Percentiles rank a stretch among this genome's conserved stretches.
Evolutionary conservation across 2,888 invertebrate species (phyloP).

Genomic region (Syrista parreyssii): DNA sequence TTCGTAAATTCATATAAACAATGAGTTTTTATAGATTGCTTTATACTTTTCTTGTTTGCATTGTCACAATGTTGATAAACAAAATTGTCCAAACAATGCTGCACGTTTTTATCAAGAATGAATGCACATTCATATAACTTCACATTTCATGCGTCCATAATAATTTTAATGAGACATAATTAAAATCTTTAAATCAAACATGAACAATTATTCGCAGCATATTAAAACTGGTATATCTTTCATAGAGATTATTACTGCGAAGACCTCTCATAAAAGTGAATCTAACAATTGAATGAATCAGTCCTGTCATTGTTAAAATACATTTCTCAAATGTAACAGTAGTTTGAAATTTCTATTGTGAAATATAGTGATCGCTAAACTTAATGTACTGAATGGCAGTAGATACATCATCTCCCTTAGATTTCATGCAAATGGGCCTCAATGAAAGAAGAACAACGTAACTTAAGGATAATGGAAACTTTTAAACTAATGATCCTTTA

Average conservation of each 20-base stretch:
- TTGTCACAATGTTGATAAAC: not conserved
- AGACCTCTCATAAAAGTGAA: not conserved
- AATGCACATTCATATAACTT: not conserved
- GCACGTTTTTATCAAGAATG: not conserved
- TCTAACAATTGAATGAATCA: not conserved
- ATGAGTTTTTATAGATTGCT: not conserved
- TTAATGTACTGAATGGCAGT: not conserved
- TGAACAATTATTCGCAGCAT: not conserved
- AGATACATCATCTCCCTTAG: not conserved
- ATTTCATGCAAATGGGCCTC: not conserved
- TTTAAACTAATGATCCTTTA: not conserved
- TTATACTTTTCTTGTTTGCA: not conserved
- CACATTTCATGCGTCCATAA: not conserved
- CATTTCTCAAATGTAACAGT: not conserved
- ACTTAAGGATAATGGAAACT: constrained; percentile 1
- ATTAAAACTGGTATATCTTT: not conserved
- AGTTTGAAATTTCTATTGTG: constrained; percentile 5
- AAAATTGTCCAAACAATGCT: not conserved
- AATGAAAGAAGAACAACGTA: not conserved
- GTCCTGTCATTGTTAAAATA: not conserved
- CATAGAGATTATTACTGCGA: not conserved
- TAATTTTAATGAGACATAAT: not conserved
- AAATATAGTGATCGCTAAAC: constrained; percentile 3
- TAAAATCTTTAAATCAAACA: not conserved
- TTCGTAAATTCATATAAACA: not conserved